phyloP scores from a whole-genome alignment of 2,888 invertebrate genomes.

The Neuroscelio doddi region DNA sequence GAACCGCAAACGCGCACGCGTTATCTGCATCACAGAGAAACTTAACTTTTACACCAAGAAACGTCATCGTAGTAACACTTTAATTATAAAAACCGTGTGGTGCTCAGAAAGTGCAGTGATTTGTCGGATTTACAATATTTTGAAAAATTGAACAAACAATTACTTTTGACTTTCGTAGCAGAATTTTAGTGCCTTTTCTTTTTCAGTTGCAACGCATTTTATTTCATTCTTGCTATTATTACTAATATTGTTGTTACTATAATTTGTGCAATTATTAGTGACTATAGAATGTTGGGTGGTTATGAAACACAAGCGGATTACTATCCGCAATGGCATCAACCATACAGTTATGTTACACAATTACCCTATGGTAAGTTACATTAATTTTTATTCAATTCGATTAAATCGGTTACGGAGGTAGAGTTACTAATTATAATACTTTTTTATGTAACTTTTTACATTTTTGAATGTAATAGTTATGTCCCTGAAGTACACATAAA shows the following conservation, averaged over 20 bases:
- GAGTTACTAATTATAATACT: no score
- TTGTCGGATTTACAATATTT: no score
- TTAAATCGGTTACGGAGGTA: no score
- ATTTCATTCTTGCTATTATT: background rate
- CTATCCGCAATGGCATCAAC: constrained; percentile 71
- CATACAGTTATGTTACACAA: constrained; percentile 68
- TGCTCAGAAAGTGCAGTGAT: no score
- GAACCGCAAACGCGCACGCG: constrained; percentile 50
- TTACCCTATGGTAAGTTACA: constrained; percentile 65
- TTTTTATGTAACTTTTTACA: background rate
- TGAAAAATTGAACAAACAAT: no score
- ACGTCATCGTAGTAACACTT: background rate
- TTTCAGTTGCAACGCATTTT: no score
- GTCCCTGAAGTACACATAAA: no score
- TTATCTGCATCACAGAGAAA: constrained; percentile 24
- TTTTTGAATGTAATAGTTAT: no score
- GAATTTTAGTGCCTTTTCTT: background rate
- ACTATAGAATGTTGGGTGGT: constrained; percentile 62
- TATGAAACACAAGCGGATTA: constrained; percentile 69
- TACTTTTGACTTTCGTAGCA: background rate
- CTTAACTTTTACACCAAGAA: constrained; percentile 8
- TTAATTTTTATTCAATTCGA: no score
- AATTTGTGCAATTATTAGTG: background rate
- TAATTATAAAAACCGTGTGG: no score
- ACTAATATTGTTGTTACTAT: constrained; percentile 2